Evolutionary conservation across 2,888 invertebrate species (phyloP), one percentile per base, ranked within the genome.

Genomic region (Deilephila porcellus): DNA sequence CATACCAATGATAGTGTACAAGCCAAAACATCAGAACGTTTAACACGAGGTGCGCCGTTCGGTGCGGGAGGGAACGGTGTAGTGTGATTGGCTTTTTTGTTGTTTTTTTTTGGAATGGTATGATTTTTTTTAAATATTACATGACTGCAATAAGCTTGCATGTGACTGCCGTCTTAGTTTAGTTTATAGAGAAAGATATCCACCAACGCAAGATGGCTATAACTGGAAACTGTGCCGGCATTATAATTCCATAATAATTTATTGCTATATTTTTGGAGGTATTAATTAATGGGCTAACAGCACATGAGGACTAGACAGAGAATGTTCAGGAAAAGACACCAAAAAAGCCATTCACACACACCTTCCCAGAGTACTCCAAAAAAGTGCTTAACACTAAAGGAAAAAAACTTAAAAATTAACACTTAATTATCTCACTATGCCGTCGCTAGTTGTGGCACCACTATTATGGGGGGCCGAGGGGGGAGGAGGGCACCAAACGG

Each of bases 351-450:
- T 25, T 67, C 45, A 52, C 52, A 67, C 64, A 29, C 60, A 17
- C 14, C 37, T 19, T 52, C 25, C 11, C 20, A 11, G 17, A 25
- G 20, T 14, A 67, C 67, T 67, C 67, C 64, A 37, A 71, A 64
- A 37, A 84, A 84, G 85, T 86, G 84, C 90, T 88, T 90, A 88
- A 83, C 72, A 83, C 88, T 88, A 89, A 86, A 87, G 19, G n/a
- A 86, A 82, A 83, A 89, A 86, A 88, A 83, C 88, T 88, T 89
- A 88, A 82, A 87, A 89, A 88, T 85, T 86, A 67, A 88, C 86
- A 79, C 87, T 87, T 87, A 88, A 86, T 82, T 81, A 80, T 72
- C 74, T 74, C 74, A 74, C 74, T 74, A 74, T 70, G 19, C 60
- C 67, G 74, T 74, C 74, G 72, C 74, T 74, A 74, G 67, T 20